Percentiles rank a stretch among this genome's conserved stretches.
Conservation (phyloP, 1,140 invertebrate species). For the Brachionus rubens region DNA sequence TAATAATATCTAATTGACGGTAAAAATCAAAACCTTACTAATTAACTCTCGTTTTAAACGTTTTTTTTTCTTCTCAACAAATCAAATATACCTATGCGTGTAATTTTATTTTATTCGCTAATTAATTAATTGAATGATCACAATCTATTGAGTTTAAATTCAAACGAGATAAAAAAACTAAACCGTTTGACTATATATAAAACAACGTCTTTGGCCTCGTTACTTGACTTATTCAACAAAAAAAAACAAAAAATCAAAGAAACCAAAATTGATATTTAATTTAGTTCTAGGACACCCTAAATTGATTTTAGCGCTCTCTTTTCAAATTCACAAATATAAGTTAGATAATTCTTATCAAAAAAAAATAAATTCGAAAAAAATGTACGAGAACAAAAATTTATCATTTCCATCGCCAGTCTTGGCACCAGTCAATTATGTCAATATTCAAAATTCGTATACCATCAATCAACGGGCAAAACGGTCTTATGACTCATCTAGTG, state of each 20-base stretch:
- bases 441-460: neutral
- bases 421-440: neutral
- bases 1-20: constrained; percentile 46
- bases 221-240: constrained; percentile 20
- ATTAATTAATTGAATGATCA: constrained; percentile 41
- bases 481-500: neutral
- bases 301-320: too few relatives aligned
- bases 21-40: constrained; percentile 9
- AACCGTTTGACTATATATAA: too few relatives aligned
- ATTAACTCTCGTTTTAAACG: constrained; percentile 2
- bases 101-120: too few relatives aligned
- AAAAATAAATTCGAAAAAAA: neutral
- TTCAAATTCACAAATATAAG: too few relatives aligned
- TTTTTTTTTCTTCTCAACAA: constrained; percentile 13
- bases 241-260: constrained; percentile 32
- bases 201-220: too few relatives aligned
- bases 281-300: constrained; percentile 38
- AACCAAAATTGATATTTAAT: constrained; percentile 35
- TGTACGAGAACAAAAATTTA: constrained; percentile 12
- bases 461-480: neutral
- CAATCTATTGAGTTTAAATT: neutral
- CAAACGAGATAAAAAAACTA: neutral
- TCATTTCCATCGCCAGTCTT: neutral
- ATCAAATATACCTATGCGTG: constrained; percentile 5
- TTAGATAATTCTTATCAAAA: constrained; percentile 42